Evolutionary conservation across 2,888 invertebrate genomes (phyloP), one percentile per base, ranked within the genome.

Genomic region (Parnassius mnemosyne): DNA sequence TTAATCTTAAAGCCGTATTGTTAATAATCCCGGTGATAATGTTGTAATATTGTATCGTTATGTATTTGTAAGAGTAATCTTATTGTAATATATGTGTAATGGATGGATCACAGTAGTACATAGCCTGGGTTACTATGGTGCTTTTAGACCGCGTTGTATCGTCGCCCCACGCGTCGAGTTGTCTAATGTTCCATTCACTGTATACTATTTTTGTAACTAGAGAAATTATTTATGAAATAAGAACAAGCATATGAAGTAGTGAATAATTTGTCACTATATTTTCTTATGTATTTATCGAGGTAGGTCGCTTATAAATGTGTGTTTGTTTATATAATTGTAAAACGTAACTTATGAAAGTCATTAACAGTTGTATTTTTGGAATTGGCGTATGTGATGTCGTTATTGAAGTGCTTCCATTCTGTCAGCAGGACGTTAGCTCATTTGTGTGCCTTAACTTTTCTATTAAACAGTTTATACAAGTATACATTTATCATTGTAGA

Each of bases 1-100:
- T 79, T 81, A 82, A 73, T 71, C 67, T 68, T 71, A 85, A 80
- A 82, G 79, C 80, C 84, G 83, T 89, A 89, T 86, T 89, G 90
- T 90, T 90, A 89, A 90, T 90, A 89, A 89, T 90, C 90, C 91
- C 91, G 89, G 91, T 91, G 91, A 91, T 91, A 90, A 91, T 89
- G 88, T 87, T 91, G 89, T 91, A 90, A 90, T 89, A 90, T 88
- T 89, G 87, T 91, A 89, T 89, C 89, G 90, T 91, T 90, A 89
- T 90, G 88, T 89, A 90, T 87, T 89, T 85, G 71, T 90, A 91
- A 90, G 90, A 79, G 78, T 88, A 88, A 85, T 84, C 79, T 82
- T 85, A 77, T 74, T 89, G 89, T 89, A 88, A 83, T 86, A 88
- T 88, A 86, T 86, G 81, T 83, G 81, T 83, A 83, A 79, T 74